A percentile compares a stretch with the other conserved stretches of the same genome.
Evolutionary conservation across 1,140 invertebrate species (phyloP).

Genomic region (Spodoptera frugiperda): DNA sequence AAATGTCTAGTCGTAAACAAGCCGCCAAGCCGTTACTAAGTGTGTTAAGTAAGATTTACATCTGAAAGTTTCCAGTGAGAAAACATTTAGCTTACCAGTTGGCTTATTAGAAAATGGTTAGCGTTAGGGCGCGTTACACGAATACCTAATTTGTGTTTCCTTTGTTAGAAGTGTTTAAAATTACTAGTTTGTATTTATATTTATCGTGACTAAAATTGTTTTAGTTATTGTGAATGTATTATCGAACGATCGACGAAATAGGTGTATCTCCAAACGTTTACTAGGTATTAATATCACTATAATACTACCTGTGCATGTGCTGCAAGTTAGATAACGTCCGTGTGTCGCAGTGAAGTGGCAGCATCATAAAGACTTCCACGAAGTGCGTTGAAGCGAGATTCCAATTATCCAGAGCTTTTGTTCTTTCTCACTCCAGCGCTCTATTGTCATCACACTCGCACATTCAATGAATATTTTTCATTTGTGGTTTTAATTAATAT

Average conservation of each 20-base stretch:
- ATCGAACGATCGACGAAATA: too few species aligned
- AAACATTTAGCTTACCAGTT: constrained; percentile 22
- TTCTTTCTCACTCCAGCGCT: constrained; percentile 42
- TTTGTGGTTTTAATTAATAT: constrained; percentile 54
- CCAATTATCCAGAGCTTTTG: constrained; percentile 59
- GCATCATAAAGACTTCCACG: constrained; percentile 42
- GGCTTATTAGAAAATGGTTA: constrained; percentile 14
- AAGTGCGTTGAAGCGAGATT: constrained; percentile 51
- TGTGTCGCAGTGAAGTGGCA: background rate
- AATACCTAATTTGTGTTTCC: background rate
- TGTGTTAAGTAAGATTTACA: constrained; percentile 16
- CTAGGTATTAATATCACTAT: too few species aligned
- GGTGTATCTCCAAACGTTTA: too few species aligned
- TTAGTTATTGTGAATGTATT: too few species aligned
- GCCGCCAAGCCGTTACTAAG: background rate
- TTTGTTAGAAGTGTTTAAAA: background rate
- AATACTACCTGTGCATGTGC: too few species aligned
- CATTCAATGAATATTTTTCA: constrained; percentile 54
- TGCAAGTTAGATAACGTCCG: too few species aligned
- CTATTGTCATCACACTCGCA: constrained; percentile 52
- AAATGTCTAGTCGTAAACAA: constrained; percentile 6
- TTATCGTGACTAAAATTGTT: too few species aligned
- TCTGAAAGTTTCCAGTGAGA: constrained; percentile 10
- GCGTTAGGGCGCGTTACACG: background rate
- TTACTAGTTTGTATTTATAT: background rate